Base-by-base conservation (phyloP, 2,113 vertebrate genomes). In the Paedocypris sp. region DNA sequence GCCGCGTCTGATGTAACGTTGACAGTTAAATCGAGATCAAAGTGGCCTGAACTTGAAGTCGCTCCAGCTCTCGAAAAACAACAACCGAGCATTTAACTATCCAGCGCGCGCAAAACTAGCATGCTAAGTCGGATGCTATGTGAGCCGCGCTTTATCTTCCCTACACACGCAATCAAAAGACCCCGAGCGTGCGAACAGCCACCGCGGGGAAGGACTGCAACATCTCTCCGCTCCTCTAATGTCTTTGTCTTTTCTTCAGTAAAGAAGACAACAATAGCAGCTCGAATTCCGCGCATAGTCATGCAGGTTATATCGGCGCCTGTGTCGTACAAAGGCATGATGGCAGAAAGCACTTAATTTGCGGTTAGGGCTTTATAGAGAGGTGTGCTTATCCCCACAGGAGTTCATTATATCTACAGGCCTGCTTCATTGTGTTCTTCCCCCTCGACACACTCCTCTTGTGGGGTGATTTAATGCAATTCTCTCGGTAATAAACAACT, bases 381-480 rank as follows among this genome's bases (percentile, higher is more conserved):
- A 82, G 77, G 74, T 77, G 71, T 82, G 82, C 83, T 85, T 85
- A 86, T 86, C 82, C 85, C 82, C 85, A 68, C 57, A 77, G 83
- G 85, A 84, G 85, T 86, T 87, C 84, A 87, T 87, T 87, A 87
- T 82, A 85, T 81, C 71, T 78, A 81, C 79, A 80, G 78, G 84
- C 80, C 39, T 76, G 75, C 79, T 80, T 82, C 79, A 65, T 82
- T 79, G 79, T 78, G 73, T 72, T 61, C 65, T 67, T 79, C 65
- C 72, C 68, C 79, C 64, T 70, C 64, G 70, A 79, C 80, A 79
- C 76, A 75, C 83, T 85, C 79, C 83, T 84, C 80, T 80, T 80
- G 83, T 86, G 83, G 83, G 79, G 82, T 85, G 83, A 85, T 85
- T 86, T 87, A 87, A 85, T 79, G 78, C 75, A 79, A 70, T 80